These are phyloP conservation scores for Zophobas atratus DNA, from an alignment of 1,140 invertebrate genomes.

Conservation along the genomic window DNA sequence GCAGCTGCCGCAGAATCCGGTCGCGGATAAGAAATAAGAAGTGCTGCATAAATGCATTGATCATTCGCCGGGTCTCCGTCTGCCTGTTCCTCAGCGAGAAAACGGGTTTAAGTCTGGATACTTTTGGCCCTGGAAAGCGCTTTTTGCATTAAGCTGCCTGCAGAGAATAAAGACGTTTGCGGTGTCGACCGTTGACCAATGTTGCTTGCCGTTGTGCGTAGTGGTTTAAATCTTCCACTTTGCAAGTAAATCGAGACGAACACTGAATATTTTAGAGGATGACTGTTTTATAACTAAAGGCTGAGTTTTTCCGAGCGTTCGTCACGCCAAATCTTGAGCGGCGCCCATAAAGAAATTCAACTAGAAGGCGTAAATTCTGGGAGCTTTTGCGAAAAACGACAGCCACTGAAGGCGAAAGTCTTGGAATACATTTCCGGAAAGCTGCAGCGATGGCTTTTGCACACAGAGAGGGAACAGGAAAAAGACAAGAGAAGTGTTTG, in stretches of 20 bases:
- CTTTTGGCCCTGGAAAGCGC: constrained; percentile 60
- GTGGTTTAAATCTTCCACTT: constrained; percentile 58
- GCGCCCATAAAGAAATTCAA: background rate
- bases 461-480: too few species aligned
- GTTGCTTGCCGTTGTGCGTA: constrained; percentile 52
- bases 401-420: background rate
- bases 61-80: constrained; percentile 57
- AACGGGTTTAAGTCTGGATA: constrained; percentile 62
- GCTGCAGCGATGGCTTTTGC: too few species aligned
- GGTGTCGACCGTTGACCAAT: constrained; percentile 58
- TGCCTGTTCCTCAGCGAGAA: constrained; percentile 52
- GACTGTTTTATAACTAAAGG: constrained; percentile 26
- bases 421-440: too few species aligned
- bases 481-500: too few species aligned
- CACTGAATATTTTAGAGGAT: constrained; percentile 53
- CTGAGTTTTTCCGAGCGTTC: background rate
- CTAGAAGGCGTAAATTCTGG: background rate
- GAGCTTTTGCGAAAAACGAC: background rate
- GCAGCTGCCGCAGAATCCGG: constrained; percentile 58
- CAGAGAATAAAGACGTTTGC: constrained; percentile 62
- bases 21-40: constrained; percentile 61
- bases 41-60: constrained; percentile 64
- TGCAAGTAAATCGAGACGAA: constrained; percentile 57
- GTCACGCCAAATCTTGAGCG: background rate
- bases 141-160: constrained; percentile 60